Conservation (phyloP, 2,113 vertebrate species). For the Sphaerodactylus townsendi region DNA sequence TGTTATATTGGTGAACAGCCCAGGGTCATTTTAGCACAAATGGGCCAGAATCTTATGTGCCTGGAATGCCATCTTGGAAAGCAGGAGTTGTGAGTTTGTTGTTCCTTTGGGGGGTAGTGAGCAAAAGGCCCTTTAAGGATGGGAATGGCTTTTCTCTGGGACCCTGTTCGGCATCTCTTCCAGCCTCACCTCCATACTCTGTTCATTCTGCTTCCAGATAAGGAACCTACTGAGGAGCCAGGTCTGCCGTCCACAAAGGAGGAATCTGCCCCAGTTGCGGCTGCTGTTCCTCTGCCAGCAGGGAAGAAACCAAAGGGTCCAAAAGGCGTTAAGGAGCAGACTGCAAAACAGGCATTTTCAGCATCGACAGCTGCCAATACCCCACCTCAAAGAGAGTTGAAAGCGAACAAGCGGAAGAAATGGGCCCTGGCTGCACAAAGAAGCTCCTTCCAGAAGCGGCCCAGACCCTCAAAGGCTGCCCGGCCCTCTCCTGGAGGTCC, state of each 20-base stretch:
- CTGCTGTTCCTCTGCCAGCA: neutral
- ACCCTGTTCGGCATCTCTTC: neutral
- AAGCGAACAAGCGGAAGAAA: constrained; percentile 48
- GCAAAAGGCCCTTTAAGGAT: too few species aligned
- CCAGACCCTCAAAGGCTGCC: constrained; percentile 47
- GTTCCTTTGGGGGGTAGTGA: neutral
- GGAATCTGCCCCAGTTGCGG: fast-evolving
- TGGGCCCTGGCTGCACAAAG: constrained; percentile 37
- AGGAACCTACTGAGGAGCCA: constrained; percentile 43
- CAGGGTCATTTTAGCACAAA: neutral
- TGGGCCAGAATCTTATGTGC: neutral
- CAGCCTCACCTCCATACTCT: constrained; percentile 9
- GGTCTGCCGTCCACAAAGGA: neutral
- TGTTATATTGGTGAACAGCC: neutral
- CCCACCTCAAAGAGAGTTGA: constrained; percentile 27
- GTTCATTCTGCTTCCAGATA: constrained; percentile 47
- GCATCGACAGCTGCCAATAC: constrained; percentile 20
- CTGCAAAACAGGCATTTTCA: constrained; percentile 10
- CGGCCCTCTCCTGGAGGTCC: constrained; percentile 19
- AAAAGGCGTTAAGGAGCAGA: constrained; percentile 49
- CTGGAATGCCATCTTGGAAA: neutral
- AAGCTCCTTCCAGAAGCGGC: constrained; percentile 37
- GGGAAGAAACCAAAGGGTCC: constrained; percentile 21
- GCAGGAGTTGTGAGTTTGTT: neutral
- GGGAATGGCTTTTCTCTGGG: neutral